Evolutionary conservation across 2,797 vertebrate species (phyloP).

Genomic region (Ceryle rudis): DNA sequence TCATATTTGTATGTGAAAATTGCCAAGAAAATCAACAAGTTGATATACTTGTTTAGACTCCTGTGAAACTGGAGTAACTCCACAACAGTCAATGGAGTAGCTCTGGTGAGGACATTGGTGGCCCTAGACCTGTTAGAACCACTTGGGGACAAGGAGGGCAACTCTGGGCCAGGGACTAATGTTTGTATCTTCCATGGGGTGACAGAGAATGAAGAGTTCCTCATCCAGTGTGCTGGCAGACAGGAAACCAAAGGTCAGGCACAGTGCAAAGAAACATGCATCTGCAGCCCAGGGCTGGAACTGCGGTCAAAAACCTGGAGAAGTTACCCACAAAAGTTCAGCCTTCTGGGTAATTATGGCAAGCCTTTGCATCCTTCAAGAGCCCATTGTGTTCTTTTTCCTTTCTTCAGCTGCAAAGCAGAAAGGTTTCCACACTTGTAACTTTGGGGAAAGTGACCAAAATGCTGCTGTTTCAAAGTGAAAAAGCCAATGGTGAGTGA

Average conservation of each 20-base stretch:
- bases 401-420: neutral
- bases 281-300: accelerated
- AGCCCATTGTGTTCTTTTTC: neutral
- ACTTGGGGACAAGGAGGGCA: neutral
- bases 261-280: neutral
- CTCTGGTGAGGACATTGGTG: accelerated
- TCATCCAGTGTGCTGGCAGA: neutral
- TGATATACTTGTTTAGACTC: neutral
- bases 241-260: neutral
- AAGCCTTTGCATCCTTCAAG: neutral
- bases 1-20: neutral
- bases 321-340: neutral
- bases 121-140: neutral
- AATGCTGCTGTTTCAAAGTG: neutral
- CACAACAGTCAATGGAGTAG: accelerated
- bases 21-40: neutral
- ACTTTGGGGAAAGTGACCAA: neutral
- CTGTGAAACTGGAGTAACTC: neutral
- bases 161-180: neutral
- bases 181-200: neutral
- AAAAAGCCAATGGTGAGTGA: neutral
- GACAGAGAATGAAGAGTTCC: neutral
- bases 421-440: neutral
- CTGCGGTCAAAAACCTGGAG: neutral
- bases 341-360: neutral